Evolutionary conservation across 92 coral and sea anemone species (phyloP).

Genomic region (Porites lobata): DNA sequence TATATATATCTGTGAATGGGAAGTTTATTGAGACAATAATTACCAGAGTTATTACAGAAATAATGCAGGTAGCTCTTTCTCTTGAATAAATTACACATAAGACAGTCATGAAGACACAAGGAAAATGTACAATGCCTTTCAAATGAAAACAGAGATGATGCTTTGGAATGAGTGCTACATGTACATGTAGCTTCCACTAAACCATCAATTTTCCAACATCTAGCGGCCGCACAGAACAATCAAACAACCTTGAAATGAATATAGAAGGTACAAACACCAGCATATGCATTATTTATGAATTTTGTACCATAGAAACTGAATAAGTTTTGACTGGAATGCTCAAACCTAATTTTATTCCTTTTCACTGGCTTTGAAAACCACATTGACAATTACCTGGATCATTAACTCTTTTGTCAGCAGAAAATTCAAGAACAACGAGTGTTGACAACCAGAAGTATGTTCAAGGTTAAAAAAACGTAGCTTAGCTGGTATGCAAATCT

Average conservation of each 20-base stretch:
- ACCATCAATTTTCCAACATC: neutral
- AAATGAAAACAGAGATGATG: neutral
- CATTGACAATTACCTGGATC: neutral
- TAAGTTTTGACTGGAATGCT: conserved; percentile 35
- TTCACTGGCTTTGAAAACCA: neutral
- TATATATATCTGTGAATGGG: neutral
- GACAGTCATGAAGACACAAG: neutral
- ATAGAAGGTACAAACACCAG: conserved; percentile 41
- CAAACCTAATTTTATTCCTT: neutral
- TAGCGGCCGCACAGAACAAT: neutral
- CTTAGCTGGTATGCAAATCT: conserved; percentile 43
- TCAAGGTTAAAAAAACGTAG: conserved; percentile 2
- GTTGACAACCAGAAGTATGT: neutral
- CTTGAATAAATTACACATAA: neutral
- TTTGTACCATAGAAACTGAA: conserved; percentile 46
- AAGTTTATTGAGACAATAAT: neutral
- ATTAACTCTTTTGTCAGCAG: neutral
- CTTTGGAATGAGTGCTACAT: neutral
- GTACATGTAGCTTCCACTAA: neutral
- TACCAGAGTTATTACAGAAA: neutral
- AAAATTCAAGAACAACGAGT: neutral
- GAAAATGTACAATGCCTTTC: neutral
- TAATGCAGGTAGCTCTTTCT: neutral
- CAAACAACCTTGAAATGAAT: conserved; percentile 25
- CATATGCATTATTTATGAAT: conserved; percentile 36